Evolutionary conservation across 2,797 vertebrate species (phyloP), one percentile per base, ranked within the genome.

Genomic region (Lagocephalus sceleratus): DNA sequence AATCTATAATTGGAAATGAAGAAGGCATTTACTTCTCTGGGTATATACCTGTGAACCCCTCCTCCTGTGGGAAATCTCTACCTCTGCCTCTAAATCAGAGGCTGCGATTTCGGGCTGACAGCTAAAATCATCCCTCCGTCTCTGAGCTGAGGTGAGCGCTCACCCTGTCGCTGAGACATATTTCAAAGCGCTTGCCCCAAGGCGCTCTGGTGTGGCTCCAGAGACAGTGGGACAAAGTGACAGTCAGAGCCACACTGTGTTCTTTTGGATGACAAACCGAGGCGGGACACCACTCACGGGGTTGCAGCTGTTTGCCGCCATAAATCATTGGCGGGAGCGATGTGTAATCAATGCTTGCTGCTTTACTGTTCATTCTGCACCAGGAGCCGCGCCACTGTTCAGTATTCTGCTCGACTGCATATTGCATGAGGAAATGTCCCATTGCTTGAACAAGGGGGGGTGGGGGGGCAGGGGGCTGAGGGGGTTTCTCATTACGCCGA

Each of bases 1-100:
- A 83, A 85, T 44, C 80, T 75, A 71, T 86, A 85, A 88, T 84
- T 85, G 85, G 83, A 81, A 88, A 85, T 84, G 83, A 88, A 78
- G 68, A 26, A 65, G 75, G 68, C 83, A 83, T 85, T 85, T 83
- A 83, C 72, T 76, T 77, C 69, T 67, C 60, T 73, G 73, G 75
- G 79, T 81, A 76, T 84, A 74, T 83, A 82, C 75, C 78, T 84
- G 75, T 82, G 82, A 84, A 82, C 78, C 68, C 20, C 10, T 32
- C 70, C 69, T 76, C 83, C 76, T 44, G 49, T 51, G 85, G 78
- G 85, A 82, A 87, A 87, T 84, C 81, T 85, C 54, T 52, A 79
- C 82, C 77, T 66, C 65, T 39, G n/a, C 70, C 55, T 76, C 75
- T 84, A 83, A 86, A 89, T 89, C 87, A 85, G 78, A 88, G 78